phyloP scores from a whole-genome alignment of 2,113 vertebrate species.

The Charina bottae region DNA sequence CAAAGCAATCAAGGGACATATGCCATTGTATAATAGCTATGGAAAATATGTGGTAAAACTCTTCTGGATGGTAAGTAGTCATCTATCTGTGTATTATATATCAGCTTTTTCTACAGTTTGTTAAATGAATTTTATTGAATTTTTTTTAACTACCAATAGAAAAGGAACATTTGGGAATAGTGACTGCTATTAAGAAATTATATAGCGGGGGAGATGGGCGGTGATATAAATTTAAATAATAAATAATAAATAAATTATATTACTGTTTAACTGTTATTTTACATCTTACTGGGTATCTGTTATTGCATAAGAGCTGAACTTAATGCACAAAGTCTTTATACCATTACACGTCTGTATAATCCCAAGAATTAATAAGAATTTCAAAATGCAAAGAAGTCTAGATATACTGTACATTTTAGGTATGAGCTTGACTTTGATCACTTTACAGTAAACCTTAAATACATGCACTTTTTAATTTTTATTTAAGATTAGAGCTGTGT shows the following conservation, averaged over 20 bases:
- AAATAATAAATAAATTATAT: background rate
- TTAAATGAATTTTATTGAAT: background rate
- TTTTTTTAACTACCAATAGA: background rate
- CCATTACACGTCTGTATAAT: background rate
- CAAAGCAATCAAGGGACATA: conserved; percentile 79
- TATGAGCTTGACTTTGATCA: background rate
- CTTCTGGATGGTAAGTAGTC: conserved; percentile 90
- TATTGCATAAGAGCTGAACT: background rate
- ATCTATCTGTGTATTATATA: background rate
- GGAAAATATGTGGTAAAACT: conserved; percentile 92
- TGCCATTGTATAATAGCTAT: conserved; percentile 86
- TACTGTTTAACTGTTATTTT: background rate
- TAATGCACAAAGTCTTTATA: background rate
- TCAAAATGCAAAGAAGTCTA: background rate
- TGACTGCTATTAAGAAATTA: background rate
- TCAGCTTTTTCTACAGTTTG: background rate
- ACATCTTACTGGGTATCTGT: background rate
- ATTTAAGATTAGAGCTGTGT: background rate
- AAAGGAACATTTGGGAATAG: background rate
- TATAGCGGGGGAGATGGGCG: too few species aligned
- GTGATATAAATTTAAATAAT: too few species aligned
- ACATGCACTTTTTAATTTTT: background rate
- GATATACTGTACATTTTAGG: background rate
- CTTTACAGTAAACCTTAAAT: background rate
- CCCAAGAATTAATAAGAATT: background rate